phyloP scores from a whole-genome alignment of 1,140 invertebrate species.

The Laupala kohalensis region DNA sequence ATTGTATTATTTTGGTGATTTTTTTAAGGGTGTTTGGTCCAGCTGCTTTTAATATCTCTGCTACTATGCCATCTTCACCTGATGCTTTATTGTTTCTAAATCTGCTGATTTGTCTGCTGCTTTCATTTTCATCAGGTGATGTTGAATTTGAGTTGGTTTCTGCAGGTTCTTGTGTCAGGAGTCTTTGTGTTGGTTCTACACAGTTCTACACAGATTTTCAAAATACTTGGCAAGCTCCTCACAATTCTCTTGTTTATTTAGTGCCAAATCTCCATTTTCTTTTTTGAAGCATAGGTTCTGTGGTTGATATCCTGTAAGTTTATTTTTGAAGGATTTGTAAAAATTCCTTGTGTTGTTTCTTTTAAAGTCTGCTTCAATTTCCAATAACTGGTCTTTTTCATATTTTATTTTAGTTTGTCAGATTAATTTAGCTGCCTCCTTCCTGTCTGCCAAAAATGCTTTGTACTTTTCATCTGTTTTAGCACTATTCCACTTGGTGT shows the following conservation, averaged over 20 bases:
- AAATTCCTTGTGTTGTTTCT: too few relatives aligned
- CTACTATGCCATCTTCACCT: slow-evolving; percentile 6
- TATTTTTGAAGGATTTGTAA: too few relatives aligned
- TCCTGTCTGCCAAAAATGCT: too few relatives aligned
- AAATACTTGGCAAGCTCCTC: neutral
- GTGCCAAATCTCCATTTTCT: neutral
- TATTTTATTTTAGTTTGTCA: too few relatives aligned
- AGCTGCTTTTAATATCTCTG: neutral
- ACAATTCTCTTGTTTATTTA: neutral
- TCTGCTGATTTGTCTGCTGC: neutral
- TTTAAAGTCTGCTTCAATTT: too few relatives aligned
- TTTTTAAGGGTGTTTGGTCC: slow-evolving; percentile 7
- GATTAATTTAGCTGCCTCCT: too few relatives aligned
- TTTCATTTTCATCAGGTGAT: slow-evolving; percentile 1
- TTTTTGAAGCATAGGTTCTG: neutral
- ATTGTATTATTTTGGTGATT: neutral
- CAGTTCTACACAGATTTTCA: neutral
- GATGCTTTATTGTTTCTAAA: slow-evolving; percentile 7
- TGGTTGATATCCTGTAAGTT: slow-evolving; percentile 1
- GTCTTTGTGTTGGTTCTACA: neutral
- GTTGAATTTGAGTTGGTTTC: neutral
- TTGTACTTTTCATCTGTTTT: too few relatives aligned
- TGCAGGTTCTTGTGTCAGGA: neutral
- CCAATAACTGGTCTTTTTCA: too few relatives aligned
- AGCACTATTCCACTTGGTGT: too few relatives aligned